phyloP scores from a whole-genome alignment of 2,888 invertebrate species.

The Apamea sordens region DNA sequence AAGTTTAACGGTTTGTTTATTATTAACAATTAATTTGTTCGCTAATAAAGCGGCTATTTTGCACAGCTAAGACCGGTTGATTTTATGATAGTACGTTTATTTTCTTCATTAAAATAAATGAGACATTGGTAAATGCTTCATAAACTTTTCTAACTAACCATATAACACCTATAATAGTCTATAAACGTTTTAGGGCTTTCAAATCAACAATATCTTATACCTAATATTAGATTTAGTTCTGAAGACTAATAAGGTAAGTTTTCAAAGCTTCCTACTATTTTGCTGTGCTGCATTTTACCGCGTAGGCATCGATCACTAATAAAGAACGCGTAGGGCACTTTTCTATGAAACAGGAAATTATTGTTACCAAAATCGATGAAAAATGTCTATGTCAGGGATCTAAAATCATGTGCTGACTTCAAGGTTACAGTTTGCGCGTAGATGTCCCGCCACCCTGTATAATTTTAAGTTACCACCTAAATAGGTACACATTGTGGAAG shows the following conservation, averaged over 20 bases:
- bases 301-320: no score
- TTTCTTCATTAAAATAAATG: constrained; percentile 20
- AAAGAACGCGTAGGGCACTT: no score
- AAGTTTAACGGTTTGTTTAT: constrained; percentile 3
- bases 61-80: neutral
- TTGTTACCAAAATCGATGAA: no score
- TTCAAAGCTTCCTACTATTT: neutral
- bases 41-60: constrained; percentile 5
- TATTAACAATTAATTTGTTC: constrained; percentile 2
- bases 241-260: neutral
- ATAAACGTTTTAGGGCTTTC: neutral
- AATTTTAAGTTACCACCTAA: no score
- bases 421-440: no score
- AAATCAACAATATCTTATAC: neutral
- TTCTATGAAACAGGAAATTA: no score
- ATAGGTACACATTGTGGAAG: no score
- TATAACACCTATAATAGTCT: neutral
- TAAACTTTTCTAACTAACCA: constrained; percentile 12
- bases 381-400: no score
- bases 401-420: no score
- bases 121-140: neutral
- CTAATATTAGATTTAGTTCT: neutral
- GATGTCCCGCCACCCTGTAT: no score
- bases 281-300: neutral
- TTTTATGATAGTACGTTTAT: constrained; percentile 14